Conservation (phyloP, 2,797 vertebrate species). For the Nannoperca australis region DNA sequence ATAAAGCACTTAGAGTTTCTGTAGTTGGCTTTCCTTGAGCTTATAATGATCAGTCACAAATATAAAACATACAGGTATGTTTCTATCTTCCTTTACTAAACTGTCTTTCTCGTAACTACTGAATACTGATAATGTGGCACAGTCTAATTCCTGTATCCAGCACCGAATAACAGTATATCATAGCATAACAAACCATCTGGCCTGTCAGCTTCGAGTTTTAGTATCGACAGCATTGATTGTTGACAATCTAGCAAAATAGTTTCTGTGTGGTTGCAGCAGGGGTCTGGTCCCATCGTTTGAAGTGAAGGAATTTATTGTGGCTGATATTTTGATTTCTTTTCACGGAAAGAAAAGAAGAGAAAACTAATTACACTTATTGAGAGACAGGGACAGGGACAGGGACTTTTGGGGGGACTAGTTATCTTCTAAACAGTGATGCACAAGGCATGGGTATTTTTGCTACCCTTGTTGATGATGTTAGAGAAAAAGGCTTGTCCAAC, state of each 20-base stretch:
- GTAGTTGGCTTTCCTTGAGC: neutral
- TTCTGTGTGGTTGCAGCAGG: neutral
- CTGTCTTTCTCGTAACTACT: neutral
- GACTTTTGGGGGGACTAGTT: too few relatives aligned
- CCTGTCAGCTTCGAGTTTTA: too few relatives aligned
- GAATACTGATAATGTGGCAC: neutral
- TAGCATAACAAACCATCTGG: too few relatives aligned
- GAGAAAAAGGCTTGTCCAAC: too few relatives aligned
- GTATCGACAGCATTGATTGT: neutral
- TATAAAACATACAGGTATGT: neutral
- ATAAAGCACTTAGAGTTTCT: neutral
- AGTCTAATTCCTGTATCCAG: neutral
- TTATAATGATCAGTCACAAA: neutral
- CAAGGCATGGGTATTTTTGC: too few relatives aligned
- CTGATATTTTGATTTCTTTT: too few relatives aligned
- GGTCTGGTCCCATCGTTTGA: neutral
- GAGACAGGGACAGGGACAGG: too few relatives aligned
- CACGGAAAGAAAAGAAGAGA: too few relatives aligned
- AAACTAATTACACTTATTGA: too few relatives aligned
- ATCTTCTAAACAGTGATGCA: too few relatives aligned
- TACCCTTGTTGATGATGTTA: too few relatives aligned
- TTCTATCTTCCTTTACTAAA: neutral
- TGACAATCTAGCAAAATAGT: neutral
- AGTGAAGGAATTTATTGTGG: neutral
- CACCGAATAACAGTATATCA: neutral